Conservation (phyloP, 2,797 vertebrate species). For the Picus viridis region DNA sequence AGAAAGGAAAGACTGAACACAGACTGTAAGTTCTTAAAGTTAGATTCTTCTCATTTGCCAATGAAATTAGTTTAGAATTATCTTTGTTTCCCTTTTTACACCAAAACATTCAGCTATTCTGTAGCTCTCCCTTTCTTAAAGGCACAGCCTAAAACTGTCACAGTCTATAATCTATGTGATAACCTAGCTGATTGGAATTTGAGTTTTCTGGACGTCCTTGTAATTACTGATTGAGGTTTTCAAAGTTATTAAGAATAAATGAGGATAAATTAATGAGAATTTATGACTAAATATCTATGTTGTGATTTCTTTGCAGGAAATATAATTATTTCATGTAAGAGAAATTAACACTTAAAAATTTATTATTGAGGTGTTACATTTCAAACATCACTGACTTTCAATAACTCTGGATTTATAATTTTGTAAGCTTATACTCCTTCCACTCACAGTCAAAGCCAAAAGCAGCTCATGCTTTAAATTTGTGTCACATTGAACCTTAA, state of each 20-base stretch:
- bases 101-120: no score
- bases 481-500: not conserved
- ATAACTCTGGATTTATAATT: not conserved
- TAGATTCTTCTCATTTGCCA: no score
- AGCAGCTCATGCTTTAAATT: not conserved
- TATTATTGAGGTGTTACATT: not conserved
- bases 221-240: not conserved
- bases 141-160: no score
- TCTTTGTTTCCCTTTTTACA: no score
- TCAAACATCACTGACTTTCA: not conserved
- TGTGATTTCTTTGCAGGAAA: not conserved
- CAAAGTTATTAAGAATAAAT: not conserved
- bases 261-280: not conserved
- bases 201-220: not conserved
- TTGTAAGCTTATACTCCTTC: not conserved
- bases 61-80: no score
- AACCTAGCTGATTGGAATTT: not conserved
- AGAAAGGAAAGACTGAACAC: no score
- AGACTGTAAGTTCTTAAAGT: no score
- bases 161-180: no score
- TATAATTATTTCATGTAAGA: not conserved
- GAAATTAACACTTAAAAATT: not conserved
- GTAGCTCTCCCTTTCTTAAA: no score
- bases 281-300: not conserved
- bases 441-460: not conserved